Evolutionary conservation across 2,113 vertebrate species (phyloP).

Genomic region (Corvus cornix): DNA sequence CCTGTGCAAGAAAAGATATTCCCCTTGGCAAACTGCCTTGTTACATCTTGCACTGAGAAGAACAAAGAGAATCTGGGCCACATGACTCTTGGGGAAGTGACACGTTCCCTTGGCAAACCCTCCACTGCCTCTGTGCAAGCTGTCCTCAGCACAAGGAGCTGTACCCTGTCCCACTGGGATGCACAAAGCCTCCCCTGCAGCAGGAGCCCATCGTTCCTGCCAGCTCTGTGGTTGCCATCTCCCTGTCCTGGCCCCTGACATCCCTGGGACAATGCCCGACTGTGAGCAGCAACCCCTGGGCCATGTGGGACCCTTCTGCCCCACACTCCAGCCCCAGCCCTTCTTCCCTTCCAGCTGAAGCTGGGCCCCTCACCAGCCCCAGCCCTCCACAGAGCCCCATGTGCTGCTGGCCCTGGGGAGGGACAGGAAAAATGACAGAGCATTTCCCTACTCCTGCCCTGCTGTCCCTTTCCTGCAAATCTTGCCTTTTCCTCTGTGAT

Average conservation of each 20-base stretch:
- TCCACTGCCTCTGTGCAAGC: neutral
- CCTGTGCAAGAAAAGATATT: neutral
- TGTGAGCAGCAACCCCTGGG: neutral
- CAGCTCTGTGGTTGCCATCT: neutral
- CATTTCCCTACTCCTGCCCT: neutral
- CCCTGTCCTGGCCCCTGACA: neutral
- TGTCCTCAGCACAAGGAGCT: neutral
- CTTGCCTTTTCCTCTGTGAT: neutral
- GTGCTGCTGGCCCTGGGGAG: neutral
- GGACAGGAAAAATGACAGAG: neutral
- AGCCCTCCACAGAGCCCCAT: neutral
- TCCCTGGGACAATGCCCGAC: neutral
- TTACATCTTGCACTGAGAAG: neutral
- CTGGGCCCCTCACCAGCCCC: neutral
- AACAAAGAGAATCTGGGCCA: neutral
- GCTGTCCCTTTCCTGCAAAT: neutral
- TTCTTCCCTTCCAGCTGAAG: neutral
- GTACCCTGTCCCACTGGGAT: neutral
- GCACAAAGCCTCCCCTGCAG: neutral
- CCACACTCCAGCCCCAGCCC: neutral
- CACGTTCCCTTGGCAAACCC: neutral
- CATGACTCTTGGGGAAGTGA: neutral
- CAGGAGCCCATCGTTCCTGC: neutral
- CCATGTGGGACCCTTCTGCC: neutral
- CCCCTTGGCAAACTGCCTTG: neutral